phyloP scores from a whole-genome alignment of 1,140 invertebrate species.

The Drosophila prosaltans region DNA sequence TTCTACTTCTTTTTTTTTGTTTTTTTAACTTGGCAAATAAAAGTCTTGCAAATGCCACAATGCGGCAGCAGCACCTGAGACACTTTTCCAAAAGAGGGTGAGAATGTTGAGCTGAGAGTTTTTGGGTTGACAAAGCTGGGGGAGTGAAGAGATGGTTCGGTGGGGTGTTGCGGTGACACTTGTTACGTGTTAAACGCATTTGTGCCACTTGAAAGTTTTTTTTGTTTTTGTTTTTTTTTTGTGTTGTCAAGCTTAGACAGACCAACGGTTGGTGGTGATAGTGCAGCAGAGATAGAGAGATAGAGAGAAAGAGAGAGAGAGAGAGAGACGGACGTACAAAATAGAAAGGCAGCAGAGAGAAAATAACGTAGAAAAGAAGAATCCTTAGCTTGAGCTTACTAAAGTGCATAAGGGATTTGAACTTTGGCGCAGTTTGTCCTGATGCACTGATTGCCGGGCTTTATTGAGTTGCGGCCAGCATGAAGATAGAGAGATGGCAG shows the following conservation, averaged over 20 bases:
- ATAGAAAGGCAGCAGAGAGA: too few relatives aligned
- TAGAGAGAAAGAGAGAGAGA: too few relatives aligned
- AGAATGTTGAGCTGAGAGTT: neutral
- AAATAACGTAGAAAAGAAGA: constrained; percentile 27
- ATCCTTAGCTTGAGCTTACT: constrained; percentile 45
- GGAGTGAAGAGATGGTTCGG: constrained; percentile 1
- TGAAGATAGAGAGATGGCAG: neutral
- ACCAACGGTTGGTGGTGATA: neutral
- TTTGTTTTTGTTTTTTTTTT: neutral
- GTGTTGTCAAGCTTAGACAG: constrained; percentile 9
- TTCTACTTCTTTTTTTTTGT: constrained; percentile 21
- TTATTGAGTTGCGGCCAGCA: constrained; percentile 59
- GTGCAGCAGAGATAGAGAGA: neutral
- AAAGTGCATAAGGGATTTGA: constrained; percentile 71
- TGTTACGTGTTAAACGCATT: constrained; percentile 72
- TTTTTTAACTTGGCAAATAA: constrained; percentile 50
- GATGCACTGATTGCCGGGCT: constrained; percentile 60
- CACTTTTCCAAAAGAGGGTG: constrained; percentile 35
- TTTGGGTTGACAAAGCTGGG: neutral
- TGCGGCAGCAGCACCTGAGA: constrained; percentile 61
- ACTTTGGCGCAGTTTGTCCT: constrained; percentile 57
- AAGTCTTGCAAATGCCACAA: constrained; percentile 63
- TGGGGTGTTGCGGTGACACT: constrained; percentile 36
- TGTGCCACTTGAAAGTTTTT: constrained; percentile 65
- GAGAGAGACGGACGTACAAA: too few relatives aligned